Evolutionary conservation across 2,113 vertebrate genomes (phyloP), one percentile per base, ranked within the genome.

Genomic region (Oncorhynchus tshawytscha): DNA sequence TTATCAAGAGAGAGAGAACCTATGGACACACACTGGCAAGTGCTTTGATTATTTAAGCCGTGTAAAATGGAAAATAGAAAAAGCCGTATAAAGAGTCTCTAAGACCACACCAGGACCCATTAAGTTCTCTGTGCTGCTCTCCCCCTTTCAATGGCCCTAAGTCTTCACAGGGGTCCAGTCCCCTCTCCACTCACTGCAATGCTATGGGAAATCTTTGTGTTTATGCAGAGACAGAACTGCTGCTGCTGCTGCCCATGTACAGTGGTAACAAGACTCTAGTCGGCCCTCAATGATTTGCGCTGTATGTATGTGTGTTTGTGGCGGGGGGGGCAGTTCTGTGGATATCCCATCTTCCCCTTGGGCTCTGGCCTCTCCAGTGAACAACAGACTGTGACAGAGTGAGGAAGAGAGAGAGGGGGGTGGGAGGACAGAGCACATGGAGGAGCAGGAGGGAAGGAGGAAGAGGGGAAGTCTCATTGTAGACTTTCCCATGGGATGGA

Each of bases 101-200:
- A 20, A 27, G 81, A 88, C 85, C 77, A 81, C 75, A 71, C 88
- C 82, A 78, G 85, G 86, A 90, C 91, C 88, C 76, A 82, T 91
- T 90, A 84, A 20, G 74, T 78, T 77, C 69, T 66, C 78, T 76
- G 79, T 71, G 80, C 84, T 70, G 34, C 73, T 78, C 70, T 80
- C 76, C 72, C 67, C 65, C 67, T 86, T 89, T 92, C 92, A 92
- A 92, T 92, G 90, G 90, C 75, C 81, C 49, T 89, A 89, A 91
- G 83, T 84, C 83, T 78, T 88, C 69, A 54, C 74, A 77, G 27
- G 69, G 76, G 76, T 79, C 25, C 51, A 54, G 51, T 54, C 31
- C 15, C 29, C 27, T 20, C 27, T 20, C 29, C 8, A n/a, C 67
- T 39, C 31, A 68, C 59, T 22, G 12, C 25, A 31, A 68, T 22